phyloP scores from a whole-genome alignment of 2,113 vertebrate species.

The Verasper variegatus region DNA sequence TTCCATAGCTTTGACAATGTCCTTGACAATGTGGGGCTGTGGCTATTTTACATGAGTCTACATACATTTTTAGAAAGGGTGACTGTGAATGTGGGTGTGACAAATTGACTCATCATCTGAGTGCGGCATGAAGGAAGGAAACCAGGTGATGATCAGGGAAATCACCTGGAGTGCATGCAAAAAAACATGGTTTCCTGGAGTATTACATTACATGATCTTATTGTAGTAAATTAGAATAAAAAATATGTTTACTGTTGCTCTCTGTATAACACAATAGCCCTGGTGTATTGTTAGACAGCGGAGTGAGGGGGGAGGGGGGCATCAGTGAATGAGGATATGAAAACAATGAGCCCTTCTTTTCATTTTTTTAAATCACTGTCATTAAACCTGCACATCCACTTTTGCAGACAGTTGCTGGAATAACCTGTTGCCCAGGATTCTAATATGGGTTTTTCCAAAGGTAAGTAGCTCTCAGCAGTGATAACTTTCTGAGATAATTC shows the following conservation, averaged over 20 bases:
- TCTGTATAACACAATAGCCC: neutral
- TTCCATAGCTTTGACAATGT: neutral
- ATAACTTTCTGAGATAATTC: neutral
- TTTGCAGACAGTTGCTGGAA: slow-evolving; percentile 11
- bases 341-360: slow-evolving; percentile 5
- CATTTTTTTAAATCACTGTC: neutral
- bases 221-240: no score
- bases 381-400: neutral
- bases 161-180: neutral
- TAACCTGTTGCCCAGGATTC: neutral
- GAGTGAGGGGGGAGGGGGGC: no score
- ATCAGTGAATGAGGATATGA: neutral
- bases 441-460: neutral
- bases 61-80: neutral
- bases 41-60: neutral
- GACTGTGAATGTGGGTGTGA: neutral
- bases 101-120: neutral
- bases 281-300: no score
- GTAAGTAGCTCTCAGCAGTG: neutral
- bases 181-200: neutral
- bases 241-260: neutral
- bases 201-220: neutral
- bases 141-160: neutral
- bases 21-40: neutral
- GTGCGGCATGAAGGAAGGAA: neutral